These are phyloP conservation scores for Spinus olivaceus DNA, from an alignment of 2,797 vertebrate species.

Conservation along the genomic window DNA sequence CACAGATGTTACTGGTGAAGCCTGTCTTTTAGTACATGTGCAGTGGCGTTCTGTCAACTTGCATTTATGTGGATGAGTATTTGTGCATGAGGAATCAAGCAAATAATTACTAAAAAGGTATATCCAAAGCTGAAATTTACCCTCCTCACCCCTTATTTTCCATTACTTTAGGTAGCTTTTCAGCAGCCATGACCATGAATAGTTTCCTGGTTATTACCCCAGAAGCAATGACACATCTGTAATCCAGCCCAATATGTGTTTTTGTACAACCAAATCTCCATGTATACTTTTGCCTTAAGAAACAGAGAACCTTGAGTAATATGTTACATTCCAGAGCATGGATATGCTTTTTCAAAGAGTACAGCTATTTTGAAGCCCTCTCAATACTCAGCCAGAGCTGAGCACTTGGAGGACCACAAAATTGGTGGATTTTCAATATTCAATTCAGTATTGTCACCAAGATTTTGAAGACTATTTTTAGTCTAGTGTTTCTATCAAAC, in stretches of 20 bases:
- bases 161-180: background rate
- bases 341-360: background rate
- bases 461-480: conserved; percentile 52
- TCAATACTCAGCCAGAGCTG: background rate
- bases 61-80: background rate
- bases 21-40: background rate
- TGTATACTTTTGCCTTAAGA: background rate
- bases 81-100: background rate
- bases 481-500: conserved; percentile 51
- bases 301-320: background rate
- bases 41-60: background rate
- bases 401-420: background rate
- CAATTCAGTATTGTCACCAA: background rate
- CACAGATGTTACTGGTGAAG: background rate
- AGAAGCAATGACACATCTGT: background rate
- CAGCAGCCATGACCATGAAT: background rate
- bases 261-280: background rate
- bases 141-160: background rate
- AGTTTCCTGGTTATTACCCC: background rate
- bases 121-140: background rate
- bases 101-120: background rate
- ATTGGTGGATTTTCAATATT: background rate
- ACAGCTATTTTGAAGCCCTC: background rate
- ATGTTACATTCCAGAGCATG: background rate
- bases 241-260: background rate